These are phyloP conservation scores for Oncorhynchus keta DNA, from an alignment of 2,113 vertebrate species.

Conservation along the genomic window DNA sequence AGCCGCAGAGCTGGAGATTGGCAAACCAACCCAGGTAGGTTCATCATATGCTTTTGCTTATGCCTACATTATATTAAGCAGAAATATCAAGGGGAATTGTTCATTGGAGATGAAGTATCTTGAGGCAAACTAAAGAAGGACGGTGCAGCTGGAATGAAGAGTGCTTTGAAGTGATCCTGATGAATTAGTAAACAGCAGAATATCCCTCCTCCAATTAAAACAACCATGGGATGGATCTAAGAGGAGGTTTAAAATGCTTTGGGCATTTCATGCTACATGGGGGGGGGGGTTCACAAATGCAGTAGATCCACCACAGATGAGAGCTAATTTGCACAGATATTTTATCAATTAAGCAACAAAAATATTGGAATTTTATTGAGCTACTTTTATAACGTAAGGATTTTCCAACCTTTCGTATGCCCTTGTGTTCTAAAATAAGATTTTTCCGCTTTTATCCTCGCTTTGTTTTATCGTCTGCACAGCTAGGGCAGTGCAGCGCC, in stretches of 20 bases:
- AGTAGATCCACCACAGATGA: slow-evolving; percentile 4
- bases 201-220: slow-evolving; percentile 56
- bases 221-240: slow-evolving; percentile 59
- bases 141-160: slow-evolving; percentile 58
- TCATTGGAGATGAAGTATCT: slow-evolving; percentile 32
- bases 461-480: slow-evolving; percentile 14
- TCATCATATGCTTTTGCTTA: slow-evolving; percentile 49
- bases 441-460: slow-evolving; percentile 22
- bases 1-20: slow-evolving; percentile 82
- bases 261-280: slow-evolving; percentile 63
- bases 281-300: slow-evolving; percentile 33
- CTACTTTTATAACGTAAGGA: not conserved
- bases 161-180: slow-evolving; percentile 66
- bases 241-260: slow-evolving; percentile 53
- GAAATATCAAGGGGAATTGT: slow-evolving; percentile 47
- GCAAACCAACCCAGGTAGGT: slow-evolving; percentile 84
- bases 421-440: slow-evolving; percentile 62
- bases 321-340: slow-evolving; percentile 24
- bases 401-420: not conserved
- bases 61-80: slow-evolving; percentile 52
- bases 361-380: too few relatives aligned
- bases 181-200: slow-evolving; percentile 65
- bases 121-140: slow-evolving; percentile 37
- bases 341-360: slow-evolving; percentile 32
- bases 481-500: slow-evolving; percentile 86